These are phyloP conservation scores for Nycteola revayana DNA, from an alignment of 2,888 invertebrate genomes.

Conservation along the genomic window DNA sequence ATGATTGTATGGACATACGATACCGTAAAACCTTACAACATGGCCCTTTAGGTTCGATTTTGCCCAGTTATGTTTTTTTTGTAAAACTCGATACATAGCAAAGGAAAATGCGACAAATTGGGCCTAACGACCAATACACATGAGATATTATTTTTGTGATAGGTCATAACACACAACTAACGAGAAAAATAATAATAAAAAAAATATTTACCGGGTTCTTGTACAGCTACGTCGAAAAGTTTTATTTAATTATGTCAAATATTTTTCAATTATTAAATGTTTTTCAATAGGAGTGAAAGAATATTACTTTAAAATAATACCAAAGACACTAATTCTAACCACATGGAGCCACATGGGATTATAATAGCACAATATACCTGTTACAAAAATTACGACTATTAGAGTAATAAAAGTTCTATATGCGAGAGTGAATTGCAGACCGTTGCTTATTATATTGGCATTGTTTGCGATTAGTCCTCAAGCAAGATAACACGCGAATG, in stretches of 20 bases:
- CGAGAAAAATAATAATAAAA: slow-evolving; percentile 3
- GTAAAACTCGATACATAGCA: too few species aligned
- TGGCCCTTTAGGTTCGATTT: too few species aligned
- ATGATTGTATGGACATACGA: too few species aligned
- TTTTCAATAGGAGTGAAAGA: slow-evolving; percentile 4
- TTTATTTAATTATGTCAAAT: slow-evolving; percentile 8
- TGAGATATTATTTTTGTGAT: slow-evolving; percentile 7
- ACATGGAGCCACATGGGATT: slow-evolving; percentile 5
- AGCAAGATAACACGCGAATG: slow-evolving; percentile 6
- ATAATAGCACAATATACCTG: slow-evolving; percentile 5
- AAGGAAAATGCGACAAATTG: slow-evolving; percentile 1
- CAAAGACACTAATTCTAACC: slow-evolving; percentile 5
- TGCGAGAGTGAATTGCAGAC: slow-evolving; percentile 8
- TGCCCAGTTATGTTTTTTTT: too few species aligned
- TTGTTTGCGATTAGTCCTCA: slow-evolving; percentile 4
- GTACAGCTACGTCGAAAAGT: slow-evolving; percentile 8
- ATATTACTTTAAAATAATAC: slow-evolving; percentile 5
- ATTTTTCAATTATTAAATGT: slow-evolving; percentile 4
- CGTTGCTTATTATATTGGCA: slow-evolving; percentile 8
- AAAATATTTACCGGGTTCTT: slow-evolving; percentile 4
- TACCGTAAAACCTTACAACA: too few species aligned
- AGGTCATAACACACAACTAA: slow-evolving; percentile 6
- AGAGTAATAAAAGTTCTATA: slow-evolving; percentile 7
- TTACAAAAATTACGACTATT: slow-evolving; percentile 8
- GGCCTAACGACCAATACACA: slow-evolving; percentile 6